phyloP scores from a whole-genome alignment of 2,797 vertebrate species.

The Rhinichthys osculus region DNA sequence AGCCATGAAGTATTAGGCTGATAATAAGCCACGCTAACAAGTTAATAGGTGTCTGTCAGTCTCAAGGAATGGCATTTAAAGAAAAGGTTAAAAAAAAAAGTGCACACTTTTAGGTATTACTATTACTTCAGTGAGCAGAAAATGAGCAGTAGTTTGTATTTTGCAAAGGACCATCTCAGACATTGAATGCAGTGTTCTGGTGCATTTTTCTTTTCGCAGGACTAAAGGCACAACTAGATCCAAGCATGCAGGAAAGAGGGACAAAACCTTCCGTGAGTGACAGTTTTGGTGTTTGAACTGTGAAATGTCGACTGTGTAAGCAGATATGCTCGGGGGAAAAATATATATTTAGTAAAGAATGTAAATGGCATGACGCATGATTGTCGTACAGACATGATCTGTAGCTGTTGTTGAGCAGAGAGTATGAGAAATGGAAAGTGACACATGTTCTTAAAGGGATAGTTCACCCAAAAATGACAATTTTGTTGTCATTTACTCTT shows the following conservation, averaged over 20 bases:
- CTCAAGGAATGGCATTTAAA: constrained; percentile 31
- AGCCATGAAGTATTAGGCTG: not conserved
- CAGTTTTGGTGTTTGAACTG: constrained; percentile 6
- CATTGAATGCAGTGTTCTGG: not conserved
- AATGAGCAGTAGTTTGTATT: constrained; percentile 24
- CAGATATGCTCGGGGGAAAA: not conserved
- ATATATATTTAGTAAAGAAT: not conserved
- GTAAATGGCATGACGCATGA: not conserved
- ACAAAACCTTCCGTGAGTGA: not conserved
- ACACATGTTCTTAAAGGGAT: not conserved
- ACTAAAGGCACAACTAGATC: constrained; percentile 8
- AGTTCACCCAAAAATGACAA: not conserved
- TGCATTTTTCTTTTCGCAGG: constrained; percentile 11
- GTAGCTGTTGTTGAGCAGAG: not conserved
- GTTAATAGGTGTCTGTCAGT: constrained; percentile 22
- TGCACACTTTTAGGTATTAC: not conserved
- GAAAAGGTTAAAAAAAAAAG: not conserved
- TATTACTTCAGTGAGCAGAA: not conserved
- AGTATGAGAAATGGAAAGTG: not conserved
- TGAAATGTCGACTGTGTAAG: no score
- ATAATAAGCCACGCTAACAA: not conserved
- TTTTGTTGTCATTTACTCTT: not conserved
- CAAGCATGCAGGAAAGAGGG: not conserved
- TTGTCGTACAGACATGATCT: not conserved
- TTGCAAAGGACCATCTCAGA: not conserved